Evolutionary conservation across 2,888 invertebrate species (phyloP).

Genomic region (Trachelus tabidus): DNA sequence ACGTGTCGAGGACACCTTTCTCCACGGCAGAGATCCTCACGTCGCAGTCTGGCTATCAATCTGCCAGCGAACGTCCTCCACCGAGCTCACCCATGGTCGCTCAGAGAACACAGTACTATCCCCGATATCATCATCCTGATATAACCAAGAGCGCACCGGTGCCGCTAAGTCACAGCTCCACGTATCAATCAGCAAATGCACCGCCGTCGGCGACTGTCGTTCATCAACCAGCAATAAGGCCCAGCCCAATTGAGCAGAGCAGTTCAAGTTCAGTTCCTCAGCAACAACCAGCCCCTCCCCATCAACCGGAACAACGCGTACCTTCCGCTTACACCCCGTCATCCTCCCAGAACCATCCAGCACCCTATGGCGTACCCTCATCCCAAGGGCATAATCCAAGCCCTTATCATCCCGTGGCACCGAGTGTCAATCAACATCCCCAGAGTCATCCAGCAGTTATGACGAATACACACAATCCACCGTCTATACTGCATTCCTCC

Average conservation of each 20-base stretch:
- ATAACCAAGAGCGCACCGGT: constrained; percentile 58
- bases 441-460: constrained; percentile 16
- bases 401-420: constrained; percentile 19
- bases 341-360: constrained; percentile 11
- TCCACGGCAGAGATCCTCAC: constrained; percentile 41
- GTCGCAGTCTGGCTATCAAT: constrained; percentile 13
- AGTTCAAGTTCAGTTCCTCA: constrained; percentile 26
- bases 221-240: constrained; percentile 41
- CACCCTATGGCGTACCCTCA: not conserved
- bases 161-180: constrained; percentile 51
- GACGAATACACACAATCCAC: constrained; percentile 21
- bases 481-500: constrained; percentile 17
- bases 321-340: constrained; percentile 34
- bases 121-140: constrained; percentile 61
- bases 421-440: constrained; percentile 30
- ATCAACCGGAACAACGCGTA: constrained; percentile 40
- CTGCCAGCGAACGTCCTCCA: constrained; percentile 21
- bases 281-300: constrained; percentile 33
- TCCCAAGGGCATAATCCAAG: constrained; percentile 7
- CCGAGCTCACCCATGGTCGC: constrained; percentile 29
- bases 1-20: constrained; percentile 46
- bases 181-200: constrained; percentile 52
- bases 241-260: constrained; percentile 42
- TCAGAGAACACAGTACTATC: constrained; percentile 59
- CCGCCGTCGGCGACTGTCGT: constrained; percentile 56